phyloP scores from a whole-genome alignment of 1,140 invertebrate species.

The Thrips palmi region DNA sequence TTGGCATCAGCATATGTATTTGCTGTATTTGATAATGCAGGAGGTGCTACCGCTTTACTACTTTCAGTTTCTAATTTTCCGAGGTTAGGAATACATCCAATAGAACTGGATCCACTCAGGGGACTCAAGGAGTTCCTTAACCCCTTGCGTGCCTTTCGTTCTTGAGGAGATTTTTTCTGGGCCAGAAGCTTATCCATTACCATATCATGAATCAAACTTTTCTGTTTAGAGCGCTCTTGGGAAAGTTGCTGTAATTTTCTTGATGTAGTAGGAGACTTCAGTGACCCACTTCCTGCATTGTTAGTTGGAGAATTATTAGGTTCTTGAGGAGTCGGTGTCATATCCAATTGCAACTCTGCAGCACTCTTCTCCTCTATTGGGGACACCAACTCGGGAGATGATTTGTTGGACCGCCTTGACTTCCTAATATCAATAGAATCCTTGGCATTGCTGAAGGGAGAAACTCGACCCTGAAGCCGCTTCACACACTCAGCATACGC shows the following conservation, averaged over 20 bases:
- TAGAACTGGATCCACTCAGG: slow-evolving; percentile 8
- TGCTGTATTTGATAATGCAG: no score
- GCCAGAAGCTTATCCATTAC: slow-evolving; percentile 57
- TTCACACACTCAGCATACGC: slow-evolving; percentile 44
- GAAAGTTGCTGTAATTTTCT: slow-evolving; percentile 42
- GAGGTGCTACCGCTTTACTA: no score
- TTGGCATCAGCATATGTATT: no score
- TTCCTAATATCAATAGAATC: slow-evolving; percentile 51
- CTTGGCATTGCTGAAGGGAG: slow-evolving; percentile 48
- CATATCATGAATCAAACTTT: slow-evolving; percentile 51
- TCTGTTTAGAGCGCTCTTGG: slow-evolving; percentile 44
- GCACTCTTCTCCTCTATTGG: neutral
- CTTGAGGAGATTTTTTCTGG: slow-evolving; percentile 40
- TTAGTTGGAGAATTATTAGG: neutral
- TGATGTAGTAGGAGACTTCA: slow-evolving; percentile 27
- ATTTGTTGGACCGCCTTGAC: slow-evolving; percentile 23
- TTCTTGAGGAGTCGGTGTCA: neutral
- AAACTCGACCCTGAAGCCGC: slow-evolving; percentile 43
- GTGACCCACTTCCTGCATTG: neutral
- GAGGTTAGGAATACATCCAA: slow-evolving; percentile 8
- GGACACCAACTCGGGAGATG: slow-evolving; percentile 3
- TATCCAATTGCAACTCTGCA: neutral
- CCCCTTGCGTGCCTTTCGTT: slow-evolving; percentile 31
- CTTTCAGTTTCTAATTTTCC: no score
- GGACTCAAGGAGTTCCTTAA: slow-evolving; percentile 20